A percentile compares a stretch with the other conserved stretches of the same genome.
phyloP scores from a whole-genome alignment of 2,888 invertebrate genomes.

The Pycnomerus fuliginosus region DNA sequence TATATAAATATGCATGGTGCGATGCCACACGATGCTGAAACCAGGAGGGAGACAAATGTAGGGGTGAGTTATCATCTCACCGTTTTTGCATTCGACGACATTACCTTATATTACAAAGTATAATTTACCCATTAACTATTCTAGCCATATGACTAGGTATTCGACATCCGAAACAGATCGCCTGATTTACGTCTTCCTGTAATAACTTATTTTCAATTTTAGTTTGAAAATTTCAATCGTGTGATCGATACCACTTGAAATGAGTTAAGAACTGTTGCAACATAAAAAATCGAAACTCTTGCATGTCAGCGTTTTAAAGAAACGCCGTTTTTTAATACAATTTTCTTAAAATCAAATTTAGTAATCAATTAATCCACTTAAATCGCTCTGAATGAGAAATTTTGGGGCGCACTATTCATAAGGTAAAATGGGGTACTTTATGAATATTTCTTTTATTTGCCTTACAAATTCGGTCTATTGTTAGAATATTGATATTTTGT shows the following conservation, averaged over 20 bases:
- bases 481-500: conserved; percentile 23
- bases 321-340: no score
- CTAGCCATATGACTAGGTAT: conserved; percentile 29
- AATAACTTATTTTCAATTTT: no score
- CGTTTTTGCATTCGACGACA: conserved; percentile 29
- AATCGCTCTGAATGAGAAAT: no score
- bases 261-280: no score
- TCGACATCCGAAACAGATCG: conserved; percentile 22
- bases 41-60: conserved; percentile 9
- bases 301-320: no score
- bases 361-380: no score
- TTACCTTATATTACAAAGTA: conserved; percentile 44
- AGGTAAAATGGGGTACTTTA: conserved; percentile 12
- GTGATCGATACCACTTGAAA: no score
- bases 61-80: conserved; percentile 16
- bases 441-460: conserved; percentile 17
- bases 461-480: conserved; percentile 22
- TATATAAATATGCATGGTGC: conserved; percentile 42
- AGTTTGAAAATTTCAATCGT: no score
- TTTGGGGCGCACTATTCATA: conserved; percentile 1
- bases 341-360: no score
- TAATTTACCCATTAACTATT: conserved; percentile 42
- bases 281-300: no score
- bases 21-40: conserved; percentile 31
- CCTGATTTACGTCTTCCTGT: no score